Evolutionary conservation across 2,888 invertebrate species (phyloP).

Genomic region (Stictocephala bisonia): DNA sequence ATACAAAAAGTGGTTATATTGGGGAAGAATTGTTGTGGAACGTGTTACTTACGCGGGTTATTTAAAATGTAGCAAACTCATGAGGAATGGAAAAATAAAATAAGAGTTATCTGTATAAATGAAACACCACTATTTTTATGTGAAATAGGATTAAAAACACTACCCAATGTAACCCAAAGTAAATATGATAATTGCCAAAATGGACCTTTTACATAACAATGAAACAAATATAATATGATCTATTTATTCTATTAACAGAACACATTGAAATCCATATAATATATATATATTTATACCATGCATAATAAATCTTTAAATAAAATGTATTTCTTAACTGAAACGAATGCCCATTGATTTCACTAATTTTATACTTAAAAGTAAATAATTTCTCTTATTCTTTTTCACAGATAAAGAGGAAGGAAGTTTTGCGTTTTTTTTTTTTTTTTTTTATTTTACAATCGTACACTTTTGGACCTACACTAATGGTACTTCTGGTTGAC

Average conservation of each 20-base stretch:
- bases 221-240: slow-evolving; percentile 42
- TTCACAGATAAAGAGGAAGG: slow-evolving; percentile 38
- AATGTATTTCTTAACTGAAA: slow-evolving; percentile 45
- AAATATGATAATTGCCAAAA: slow-evolving; percentile 42
- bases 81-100: slow-evolving; percentile 24
- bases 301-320: slow-evolving; percentile 47
- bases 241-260: slow-evolving; percentile 43
- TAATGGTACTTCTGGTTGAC: slow-evolving; percentile 9
- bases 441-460: slow-evolving; percentile 19
- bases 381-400: slow-evolving; percentile 44
- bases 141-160: slow-evolving; percentile 35
- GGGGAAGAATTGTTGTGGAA: slow-evolving; percentile 25
- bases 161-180: slow-evolving; percentile 39
- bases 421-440: background rate
- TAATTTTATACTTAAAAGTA: slow-evolving; percentile 44
- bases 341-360: slow-evolving; percentile 48
- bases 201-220: slow-evolving; percentile 44
- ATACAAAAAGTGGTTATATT: slow-evolving; percentile 37
- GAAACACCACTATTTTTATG: slow-evolving; percentile 43
- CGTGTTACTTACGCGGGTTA: slow-evolving; percentile 8
- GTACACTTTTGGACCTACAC: slow-evolving; percentile 33
- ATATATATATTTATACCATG: slow-evolving; percentile 39
- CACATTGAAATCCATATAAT: slow-evolving; percentile 43
- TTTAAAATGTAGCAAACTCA: slow-evolving; percentile 2
- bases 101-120: slow-evolving; percentile 39